Evolutionary conservation across 1,140 invertebrate species (phyloP).

Genomic region (Coptotermes formosanus): DNA sequence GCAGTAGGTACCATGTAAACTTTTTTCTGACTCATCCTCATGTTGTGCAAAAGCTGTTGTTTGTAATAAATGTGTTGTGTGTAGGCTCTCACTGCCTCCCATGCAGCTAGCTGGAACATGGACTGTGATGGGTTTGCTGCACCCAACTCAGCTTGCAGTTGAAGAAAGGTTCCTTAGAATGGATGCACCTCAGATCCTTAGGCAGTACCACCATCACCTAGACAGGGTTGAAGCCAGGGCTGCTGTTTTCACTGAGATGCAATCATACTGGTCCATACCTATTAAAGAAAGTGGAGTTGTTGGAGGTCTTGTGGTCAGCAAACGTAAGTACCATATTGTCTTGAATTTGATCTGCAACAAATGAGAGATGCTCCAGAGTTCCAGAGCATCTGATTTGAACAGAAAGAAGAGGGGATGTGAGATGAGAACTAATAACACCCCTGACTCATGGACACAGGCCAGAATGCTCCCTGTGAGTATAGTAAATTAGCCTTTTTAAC

Average conservation of each 20-base stretch:
- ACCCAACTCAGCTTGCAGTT: constrained; percentile 41
- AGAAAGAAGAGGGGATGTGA: too few species aligned
- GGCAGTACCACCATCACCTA: constrained; percentile 41
- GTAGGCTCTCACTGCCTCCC: constrained; percentile 53
- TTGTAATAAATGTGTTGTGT: constrained; percentile 20
- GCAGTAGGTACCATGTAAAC: too few species aligned
- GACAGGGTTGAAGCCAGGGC: constrained; percentile 55
- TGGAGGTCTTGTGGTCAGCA: constrained; percentile 51
- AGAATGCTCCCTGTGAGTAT: too few species aligned
- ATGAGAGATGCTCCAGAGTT: too few species aligned
- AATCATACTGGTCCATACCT: constrained; percentile 58
- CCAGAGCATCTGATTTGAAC: too few species aligned
- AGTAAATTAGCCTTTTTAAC: too few species aligned
- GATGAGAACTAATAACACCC: too few species aligned
- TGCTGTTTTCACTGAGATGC: constrained; percentile 56
- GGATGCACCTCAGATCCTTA: constrained; percentile 39
- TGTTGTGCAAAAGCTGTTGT: neutral
- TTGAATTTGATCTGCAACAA: too few species aligned
- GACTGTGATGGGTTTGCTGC: constrained; percentile 41
- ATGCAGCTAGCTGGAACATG: constrained; percentile 49
- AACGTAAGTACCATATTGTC: constrained; percentile 40
- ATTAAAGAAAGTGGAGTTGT: constrained; percentile 53
- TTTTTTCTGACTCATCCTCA: too few species aligned
- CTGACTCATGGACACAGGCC: too few species aligned
- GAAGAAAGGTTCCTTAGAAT: constrained; percentile 46